Evolutionary conservation across 2,797 vertebrate species (phyloP).

Genomic region (Eulemur mongoz): DNA sequence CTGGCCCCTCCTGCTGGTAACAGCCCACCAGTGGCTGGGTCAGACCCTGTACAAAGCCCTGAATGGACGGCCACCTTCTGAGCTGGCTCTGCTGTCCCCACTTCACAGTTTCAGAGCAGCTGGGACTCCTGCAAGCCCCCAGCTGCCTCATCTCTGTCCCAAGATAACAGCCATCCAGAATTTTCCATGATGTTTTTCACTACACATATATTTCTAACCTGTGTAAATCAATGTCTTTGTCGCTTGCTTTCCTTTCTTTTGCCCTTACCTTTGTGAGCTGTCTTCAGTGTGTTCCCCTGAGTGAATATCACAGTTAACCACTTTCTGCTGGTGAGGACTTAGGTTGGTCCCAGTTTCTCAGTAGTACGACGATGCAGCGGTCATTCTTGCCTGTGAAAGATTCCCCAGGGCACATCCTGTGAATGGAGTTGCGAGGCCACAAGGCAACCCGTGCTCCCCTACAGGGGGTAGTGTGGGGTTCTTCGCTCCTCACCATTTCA

Average conservation of each 20-base stretch:
- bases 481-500: not conserved
- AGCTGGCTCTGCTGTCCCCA: not conserved
- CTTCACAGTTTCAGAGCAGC: not conserved
- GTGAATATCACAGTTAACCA: not conserved
- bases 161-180: not conserved
- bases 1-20: not conserved
- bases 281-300: not conserved
- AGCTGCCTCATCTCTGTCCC: not conserved
- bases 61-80: too few species aligned
- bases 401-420: not conserved
- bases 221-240: not conserved
- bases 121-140: not conserved
- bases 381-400: not conserved
- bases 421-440: not conserved
- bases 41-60: not conserved
- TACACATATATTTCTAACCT: not conserved
- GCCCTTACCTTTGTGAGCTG: not conserved
- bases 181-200: not conserved
- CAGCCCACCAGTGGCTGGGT: too few species aligned
- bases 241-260: not conserved
- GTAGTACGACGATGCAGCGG: not conserved
- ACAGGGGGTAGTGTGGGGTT: not conserved
- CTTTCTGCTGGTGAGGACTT: not conserved
- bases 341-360: not conserved
- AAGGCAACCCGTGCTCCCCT: not conserved